Evolutionary conservation across 2,797 vertebrate genomes (phyloP).

Genomic region (Falco novaeseelandiae): DNA sequence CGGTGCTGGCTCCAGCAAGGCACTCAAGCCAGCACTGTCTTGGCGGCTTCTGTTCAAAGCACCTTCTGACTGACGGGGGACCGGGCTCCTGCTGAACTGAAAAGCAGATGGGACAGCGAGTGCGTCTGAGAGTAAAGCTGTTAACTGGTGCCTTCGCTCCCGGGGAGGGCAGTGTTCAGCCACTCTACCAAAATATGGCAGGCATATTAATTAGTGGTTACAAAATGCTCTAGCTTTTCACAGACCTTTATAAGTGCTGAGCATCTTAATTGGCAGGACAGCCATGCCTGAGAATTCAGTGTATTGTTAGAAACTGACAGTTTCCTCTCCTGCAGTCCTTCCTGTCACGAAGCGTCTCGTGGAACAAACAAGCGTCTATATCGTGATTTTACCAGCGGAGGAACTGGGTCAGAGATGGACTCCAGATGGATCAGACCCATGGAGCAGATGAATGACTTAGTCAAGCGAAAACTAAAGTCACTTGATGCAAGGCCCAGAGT

Average conservation of each 20-base stretch:
- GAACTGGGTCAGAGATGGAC: not conserved
- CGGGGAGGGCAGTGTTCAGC: not conserved
- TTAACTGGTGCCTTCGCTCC: not conserved
- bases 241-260: not conserved
- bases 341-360: not conserved
- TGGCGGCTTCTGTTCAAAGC: not conserved
- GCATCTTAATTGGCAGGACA: conserved; percentile 21
- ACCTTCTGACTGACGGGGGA: not conserved
- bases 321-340: not conserved
- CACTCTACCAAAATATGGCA: not conserved
- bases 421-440: not conserved
- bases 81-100: not conserved
- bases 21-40: not conserved
- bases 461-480: not conserved
- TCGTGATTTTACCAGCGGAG: not conserved
- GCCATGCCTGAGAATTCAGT: conserved; percentile 44
- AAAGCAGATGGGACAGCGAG: not conserved
- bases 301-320: not conserved
- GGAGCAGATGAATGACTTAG: not conserved
- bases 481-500: not conserved
- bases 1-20: not conserved
- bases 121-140: not conserved
- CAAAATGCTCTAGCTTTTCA: conserved; percentile 12
- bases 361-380: not conserved
- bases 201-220: conserved; percentile 34